Base-by-base conservation (phyloP, 2,113 vertebrate genomes). In the Phalacrocorax pelagicus region DNA sequence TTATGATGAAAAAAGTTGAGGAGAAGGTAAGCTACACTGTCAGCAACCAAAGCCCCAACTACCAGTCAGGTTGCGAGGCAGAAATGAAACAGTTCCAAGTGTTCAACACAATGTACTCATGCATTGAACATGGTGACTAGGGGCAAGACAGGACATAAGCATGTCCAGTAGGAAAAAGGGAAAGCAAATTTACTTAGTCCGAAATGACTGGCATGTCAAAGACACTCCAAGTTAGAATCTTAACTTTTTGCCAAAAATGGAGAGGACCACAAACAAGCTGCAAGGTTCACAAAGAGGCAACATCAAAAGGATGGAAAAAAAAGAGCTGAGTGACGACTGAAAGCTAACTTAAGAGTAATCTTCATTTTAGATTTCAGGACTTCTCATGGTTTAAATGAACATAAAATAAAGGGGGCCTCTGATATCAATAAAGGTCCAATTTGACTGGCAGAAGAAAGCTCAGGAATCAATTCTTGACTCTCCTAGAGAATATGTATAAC, bases 101-200 rank as follows among this genome's bases (percentile, higher is more conserved):
- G 58, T 29, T 81, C 59, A 10, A 75, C 75, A n/a, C 0, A 0
- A 59, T 26, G 57, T 38, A 47, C 36, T 75, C 4, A 0, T 5
- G 32, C 42, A 58, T 34, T 2, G 5, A 62, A 71, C 38, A 26
- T 3, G 13, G 47, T 5, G 30, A n/a, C 2, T 6, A 2, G 15
- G 57, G 52, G 32, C 44, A 77, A 81, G 38, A 54, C 42, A 83
- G 86, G 63, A 55, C 32, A 44, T n/a, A 55, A 67, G 24, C 38
- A 20, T 8, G 42, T 63, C 38, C 58, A 75, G 26, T 24, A 87
- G 44, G 73, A 81, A 42, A 11, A 65, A 46, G 32, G n/a, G 40
- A 90, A 84, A 65, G 63, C n/a, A 78, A 73, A 94, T 24, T 40
- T 18, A 69, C 38, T 44, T 16, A 61, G 40, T 34, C 49, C 29